phyloP scores from a whole-genome alignment of 2,888 invertebrate genomes.

The Eremobia ochroleuca region DNA sequence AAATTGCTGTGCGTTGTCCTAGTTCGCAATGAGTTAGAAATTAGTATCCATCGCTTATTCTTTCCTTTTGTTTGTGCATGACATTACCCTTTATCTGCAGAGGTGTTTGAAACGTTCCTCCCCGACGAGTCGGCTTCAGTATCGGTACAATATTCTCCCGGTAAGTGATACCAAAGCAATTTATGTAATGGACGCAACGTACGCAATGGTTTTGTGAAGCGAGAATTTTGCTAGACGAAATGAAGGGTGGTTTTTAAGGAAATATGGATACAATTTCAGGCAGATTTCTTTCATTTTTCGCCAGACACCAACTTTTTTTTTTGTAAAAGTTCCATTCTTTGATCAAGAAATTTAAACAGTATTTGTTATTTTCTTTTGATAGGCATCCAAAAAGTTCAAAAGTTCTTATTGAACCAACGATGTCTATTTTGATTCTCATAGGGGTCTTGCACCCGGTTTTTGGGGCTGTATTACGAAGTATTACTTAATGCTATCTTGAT shows the following conservation, averaged over 20 bases:
- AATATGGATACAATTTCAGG: not conserved
- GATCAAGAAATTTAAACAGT: not conserved
- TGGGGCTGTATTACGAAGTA: too few relatives aligned
- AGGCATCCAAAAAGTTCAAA: not conserved
- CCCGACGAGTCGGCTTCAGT: constrained; percentile 77
- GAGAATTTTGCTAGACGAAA: not conserved
- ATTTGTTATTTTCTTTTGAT: not conserved
- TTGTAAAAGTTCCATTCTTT: not conserved
- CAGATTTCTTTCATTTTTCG: not conserved
- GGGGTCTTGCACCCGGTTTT: too few relatives aligned
- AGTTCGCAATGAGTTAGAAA: constrained; percentile 5
- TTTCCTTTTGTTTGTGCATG: constrained; percentile 63
- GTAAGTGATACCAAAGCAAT: constrained; percentile 69
- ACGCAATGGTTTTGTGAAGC: constrained; percentile 8
- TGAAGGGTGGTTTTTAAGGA: constrained; percentile 12
- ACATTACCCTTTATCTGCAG: constrained; percentile 74
- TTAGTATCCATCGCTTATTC: constrained; percentile 57
- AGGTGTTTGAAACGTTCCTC: constrained; percentile 83
- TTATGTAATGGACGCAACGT: constrained; percentile 49
- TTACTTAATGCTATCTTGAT: too few relatives aligned
- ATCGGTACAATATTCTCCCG: constrained; percentile 76
- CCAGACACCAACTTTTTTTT: accelerated
- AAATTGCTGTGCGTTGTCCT: constrained; percentile 10
- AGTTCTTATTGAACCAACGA: not conserved
- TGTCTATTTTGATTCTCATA: too few relatives aligned